phyloP scores from a whole-genome alignment of 2,113 vertebrate species.

The Papio anubis region DNA sequence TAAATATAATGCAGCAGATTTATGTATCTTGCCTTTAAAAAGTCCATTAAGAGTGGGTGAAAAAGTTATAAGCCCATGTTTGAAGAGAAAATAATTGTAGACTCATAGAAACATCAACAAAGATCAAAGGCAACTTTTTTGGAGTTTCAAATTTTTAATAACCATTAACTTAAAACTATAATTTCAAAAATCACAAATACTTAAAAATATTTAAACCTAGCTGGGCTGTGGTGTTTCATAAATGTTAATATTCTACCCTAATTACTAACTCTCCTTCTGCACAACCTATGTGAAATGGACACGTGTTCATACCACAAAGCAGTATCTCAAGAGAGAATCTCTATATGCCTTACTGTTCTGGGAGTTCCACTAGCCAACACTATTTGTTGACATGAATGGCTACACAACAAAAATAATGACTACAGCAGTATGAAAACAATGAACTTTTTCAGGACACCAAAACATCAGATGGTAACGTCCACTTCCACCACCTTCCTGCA shows the following conservation, averaged over 20 bases:
- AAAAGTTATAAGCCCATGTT: not conserved
- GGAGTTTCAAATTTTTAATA: not conserved
- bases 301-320: fast-evolving
- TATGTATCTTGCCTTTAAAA: not conserved
- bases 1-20: not conserved
- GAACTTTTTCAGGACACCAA: not conserved
- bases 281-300: not conserved
- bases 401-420: not conserved
- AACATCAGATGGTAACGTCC: fast-evolving
- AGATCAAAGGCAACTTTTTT: not conserved
- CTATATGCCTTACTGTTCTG: not conserved
- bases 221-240: not conserved
- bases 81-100: not conserved
- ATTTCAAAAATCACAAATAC: not conserved
- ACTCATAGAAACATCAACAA: not conserved
- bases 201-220: not conserved
- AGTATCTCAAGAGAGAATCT: not conserved
- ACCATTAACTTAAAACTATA: not conserved
- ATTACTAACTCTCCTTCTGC: not conserved
- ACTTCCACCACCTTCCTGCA: fast-evolving
- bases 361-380: not conserved
- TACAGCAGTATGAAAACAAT: not conserved
- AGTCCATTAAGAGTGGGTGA: not conserved
- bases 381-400: too few relatives aligned
- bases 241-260: not conserved